These are phyloP conservation scores for Dallia pectoralis DNA, from an alignment of 2,797 vertebrate species.

Conservation along the genomic window DNA sequence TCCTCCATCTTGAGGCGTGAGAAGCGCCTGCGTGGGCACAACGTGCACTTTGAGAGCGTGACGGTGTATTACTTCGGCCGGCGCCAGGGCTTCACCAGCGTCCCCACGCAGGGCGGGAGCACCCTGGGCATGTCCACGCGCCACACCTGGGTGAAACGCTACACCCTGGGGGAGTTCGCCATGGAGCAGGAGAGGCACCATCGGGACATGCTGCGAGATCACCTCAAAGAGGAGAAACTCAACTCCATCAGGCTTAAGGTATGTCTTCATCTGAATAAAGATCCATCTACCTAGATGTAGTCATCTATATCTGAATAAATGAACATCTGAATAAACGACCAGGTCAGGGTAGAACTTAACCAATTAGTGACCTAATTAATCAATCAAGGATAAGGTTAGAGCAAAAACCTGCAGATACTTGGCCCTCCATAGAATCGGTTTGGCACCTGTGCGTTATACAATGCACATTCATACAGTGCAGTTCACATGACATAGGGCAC, in stretches of 20 bases:
- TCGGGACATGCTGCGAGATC: conserved; percentile 86
- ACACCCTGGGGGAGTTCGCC: conserved; percentile 89
- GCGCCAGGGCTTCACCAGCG: conserved; percentile 91
- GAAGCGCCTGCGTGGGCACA: conserved; percentile 84
- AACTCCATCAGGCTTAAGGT: conserved; percentile 90
- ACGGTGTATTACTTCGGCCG: conserved; percentile 94
- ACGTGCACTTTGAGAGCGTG: conserved; percentile 91
- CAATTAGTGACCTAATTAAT: too few species aligned
- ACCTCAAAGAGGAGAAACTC: conserved; percentile 90
- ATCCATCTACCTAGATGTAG: not conserved
- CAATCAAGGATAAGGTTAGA: too few species aligned
- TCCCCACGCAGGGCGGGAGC: conserved; percentile 93
- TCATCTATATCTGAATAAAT: not conserved
- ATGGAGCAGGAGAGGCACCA: conserved; percentile 88
- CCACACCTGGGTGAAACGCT: conserved; percentile 85
- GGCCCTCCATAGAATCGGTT: too few species aligned
- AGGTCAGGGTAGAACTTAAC: too few species aligned
- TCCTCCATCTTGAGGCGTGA: conserved; percentile 84
- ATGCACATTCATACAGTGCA: too few species aligned
- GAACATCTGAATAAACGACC: not conserved
- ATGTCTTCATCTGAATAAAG: conserved; percentile 9
- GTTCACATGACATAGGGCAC: too few species aligned
- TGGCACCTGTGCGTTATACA: too few species aligned
- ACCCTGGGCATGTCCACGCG: conserved; percentile 91
- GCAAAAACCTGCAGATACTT: too few species aligned